phyloP scores from a whole-genome alignment of 2,797 vertebrate species.

The Rhynchotus rufescens region DNA sequence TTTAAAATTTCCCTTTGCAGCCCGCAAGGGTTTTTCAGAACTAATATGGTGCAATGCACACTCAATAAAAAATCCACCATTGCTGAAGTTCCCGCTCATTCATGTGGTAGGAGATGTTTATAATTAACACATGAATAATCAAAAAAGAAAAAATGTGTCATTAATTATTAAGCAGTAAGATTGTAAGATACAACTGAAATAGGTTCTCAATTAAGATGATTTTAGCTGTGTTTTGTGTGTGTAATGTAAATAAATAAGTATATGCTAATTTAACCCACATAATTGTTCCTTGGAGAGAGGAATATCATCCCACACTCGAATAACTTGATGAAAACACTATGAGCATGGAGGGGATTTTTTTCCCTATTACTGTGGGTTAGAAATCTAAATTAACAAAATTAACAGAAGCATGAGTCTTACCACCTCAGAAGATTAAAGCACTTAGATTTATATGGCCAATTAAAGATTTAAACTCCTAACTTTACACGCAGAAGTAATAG shows the following conservation, averaged over 20 bases:
- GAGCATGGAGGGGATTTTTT: not conserved
- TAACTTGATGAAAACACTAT: not conserved
- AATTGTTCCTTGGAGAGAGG: not conserved
- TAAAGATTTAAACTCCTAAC: not conserved
- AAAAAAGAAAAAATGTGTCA: fast-evolving
- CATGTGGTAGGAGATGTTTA: not conserved
- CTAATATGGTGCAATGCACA: not conserved
- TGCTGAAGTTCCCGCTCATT: not conserved
- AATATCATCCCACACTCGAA: not conserved
- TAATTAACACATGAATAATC: not conserved
- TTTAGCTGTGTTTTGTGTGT: not conserved
- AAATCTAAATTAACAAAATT: not conserved
- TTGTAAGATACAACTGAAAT: not conserved
- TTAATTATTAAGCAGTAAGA: not conserved
- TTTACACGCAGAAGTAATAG: not conserved
- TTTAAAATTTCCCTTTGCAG: not conserved
- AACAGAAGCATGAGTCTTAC: not conserved
- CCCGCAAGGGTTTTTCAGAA: not conserved
- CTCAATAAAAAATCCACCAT: not conserved
- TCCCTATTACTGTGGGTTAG: not conserved
- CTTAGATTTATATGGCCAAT: not conserved
- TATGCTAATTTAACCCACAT: not conserved
- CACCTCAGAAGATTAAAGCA: not conserved
- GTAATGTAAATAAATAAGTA: not conserved
- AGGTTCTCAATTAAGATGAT: not conserved